phyloP scores from a whole-genome alignment of 2,888 invertebrate species.

The Xestia c-nigrum region DNA sequence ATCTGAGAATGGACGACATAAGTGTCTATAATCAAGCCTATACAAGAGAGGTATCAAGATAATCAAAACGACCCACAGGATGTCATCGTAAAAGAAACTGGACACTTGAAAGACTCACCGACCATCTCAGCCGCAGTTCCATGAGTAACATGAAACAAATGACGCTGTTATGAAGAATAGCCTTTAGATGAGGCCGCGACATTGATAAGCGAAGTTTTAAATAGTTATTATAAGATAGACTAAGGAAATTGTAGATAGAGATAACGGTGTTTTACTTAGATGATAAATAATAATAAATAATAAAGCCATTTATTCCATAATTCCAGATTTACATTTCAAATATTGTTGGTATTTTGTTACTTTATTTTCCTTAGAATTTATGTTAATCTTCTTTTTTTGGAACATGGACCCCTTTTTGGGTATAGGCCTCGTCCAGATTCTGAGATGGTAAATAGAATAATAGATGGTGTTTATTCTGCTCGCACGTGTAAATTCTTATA shows the following conservation, averaged over 20 bases:
- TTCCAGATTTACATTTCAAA: no score
- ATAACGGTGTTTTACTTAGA: neutral
- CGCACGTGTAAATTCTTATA: neutral
- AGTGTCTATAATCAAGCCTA: slow-evolving; percentile 27
- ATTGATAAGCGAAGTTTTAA: slow-evolving; percentile 1
- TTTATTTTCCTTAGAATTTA: no score
- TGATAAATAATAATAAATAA: no score
- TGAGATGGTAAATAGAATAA: no score
- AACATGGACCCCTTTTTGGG: no score
- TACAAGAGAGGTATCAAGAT: slow-evolving; percentile 33
- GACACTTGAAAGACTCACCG: slow-evolving; percentile 35
- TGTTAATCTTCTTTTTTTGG: no score
- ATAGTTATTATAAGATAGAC: neutral
- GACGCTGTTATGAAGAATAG: slow-evolving; percentile 4
- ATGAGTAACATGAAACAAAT: slow-evolving; percentile 29
- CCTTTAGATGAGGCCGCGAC: neutral
- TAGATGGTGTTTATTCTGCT: neutral
- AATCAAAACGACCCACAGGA: slow-evolving; percentile 64
- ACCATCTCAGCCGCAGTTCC: neutral
- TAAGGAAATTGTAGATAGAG: slow-evolving; percentile 3
- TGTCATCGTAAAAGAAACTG: slow-evolving; percentile 42
- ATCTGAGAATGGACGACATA: neutral
- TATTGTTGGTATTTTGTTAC: no score
- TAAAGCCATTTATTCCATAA: no score
- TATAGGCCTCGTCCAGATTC: no score